Evolutionary conservation across 2,888 invertebrate genomes (phyloP).

Genomic region (Trichopria drosophilae): DNA sequence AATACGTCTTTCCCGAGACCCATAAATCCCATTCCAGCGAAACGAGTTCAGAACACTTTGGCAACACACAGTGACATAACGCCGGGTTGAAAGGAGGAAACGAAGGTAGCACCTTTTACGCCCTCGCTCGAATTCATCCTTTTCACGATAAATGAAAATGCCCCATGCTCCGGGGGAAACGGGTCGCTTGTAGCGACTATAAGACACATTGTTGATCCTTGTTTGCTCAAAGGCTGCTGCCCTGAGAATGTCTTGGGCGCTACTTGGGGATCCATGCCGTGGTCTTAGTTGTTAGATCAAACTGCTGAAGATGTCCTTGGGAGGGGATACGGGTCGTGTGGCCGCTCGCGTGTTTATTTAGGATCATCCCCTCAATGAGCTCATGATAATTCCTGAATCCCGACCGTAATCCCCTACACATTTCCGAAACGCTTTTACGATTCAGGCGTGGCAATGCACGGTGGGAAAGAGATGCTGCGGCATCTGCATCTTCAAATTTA

Average conservation of each 20-base stretch:
- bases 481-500: too few species aligned
- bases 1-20: too few species aligned
- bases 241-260: constrained; percentile 34
- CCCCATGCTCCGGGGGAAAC: constrained; percentile 25
- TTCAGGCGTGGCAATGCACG: constrained; percentile 11
- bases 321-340: constrained; percentile 51
- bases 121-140: constrained; percentile 45
- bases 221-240: constrained; percentile 48
- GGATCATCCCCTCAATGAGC: constrained; percentile 48
- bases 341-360: constrained; percentile 54
- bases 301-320: neutral
- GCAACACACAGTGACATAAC: constrained; percentile 47
- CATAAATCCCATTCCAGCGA: too few species aligned
- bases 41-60: constrained; percentile 24
- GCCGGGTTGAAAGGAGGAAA: constrained; percentile 32
- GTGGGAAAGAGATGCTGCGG: too few species aligned
- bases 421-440: constrained; percentile 19
- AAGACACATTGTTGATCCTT: constrained; percentile 43
- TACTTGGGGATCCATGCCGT: too few species aligned
- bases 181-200: constrained; percentile 39
- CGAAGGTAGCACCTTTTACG: constrained; percentile 50
- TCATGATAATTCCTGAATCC: constrained; percentile 41
- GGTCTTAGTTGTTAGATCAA: too few species aligned
- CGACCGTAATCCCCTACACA: constrained; percentile 35
- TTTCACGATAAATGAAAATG: constrained; percentile 31